Conservation (phyloP, 2,888 invertebrate species). For the Eupithecia exiguata region DNA sequence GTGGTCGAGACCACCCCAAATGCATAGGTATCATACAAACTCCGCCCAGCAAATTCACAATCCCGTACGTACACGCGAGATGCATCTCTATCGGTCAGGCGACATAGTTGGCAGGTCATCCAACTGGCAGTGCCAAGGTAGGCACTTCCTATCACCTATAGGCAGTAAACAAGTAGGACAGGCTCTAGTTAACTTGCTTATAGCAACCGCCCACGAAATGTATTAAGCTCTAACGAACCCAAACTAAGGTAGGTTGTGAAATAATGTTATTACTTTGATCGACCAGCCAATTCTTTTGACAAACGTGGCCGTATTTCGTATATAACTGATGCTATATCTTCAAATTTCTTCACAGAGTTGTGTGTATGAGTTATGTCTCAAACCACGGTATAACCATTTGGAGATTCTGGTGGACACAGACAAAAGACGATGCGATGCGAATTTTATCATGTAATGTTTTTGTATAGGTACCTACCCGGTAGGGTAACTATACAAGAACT, state of each 20-base stretch:
- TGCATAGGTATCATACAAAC: not conserved
- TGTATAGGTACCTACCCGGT: no score
- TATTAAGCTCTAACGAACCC: not conserved
- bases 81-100: conserved; percentile 52
- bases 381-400: no score
- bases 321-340: no score
- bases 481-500: no score
- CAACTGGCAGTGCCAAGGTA: conserved; percentile 59
- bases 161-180: conserved; percentile 44
- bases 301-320: no score
- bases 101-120: conserved; percentile 70
- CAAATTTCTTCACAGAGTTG: no score
- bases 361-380: no score
- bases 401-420: no score
- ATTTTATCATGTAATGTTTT: no score
- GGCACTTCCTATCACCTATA: conserved; percentile 55
- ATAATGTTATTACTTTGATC: not conserved
- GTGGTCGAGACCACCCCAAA: not conserved
- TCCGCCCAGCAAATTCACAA: not conserved
- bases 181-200: conserved; percentile 15
- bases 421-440: no score
- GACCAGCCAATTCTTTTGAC: not conserved
- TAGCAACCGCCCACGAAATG: conserved; percentile 17
- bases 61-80: conserved; percentile 13
- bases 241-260: not conserved